Percentiles rank a stretch among this genome's conserved stretches.
These are phyloP conservation scores for Austrolebias charrua DNA, from an alignment of 2,797 vertebrate genomes.

Conservation along the genomic window DNA sequence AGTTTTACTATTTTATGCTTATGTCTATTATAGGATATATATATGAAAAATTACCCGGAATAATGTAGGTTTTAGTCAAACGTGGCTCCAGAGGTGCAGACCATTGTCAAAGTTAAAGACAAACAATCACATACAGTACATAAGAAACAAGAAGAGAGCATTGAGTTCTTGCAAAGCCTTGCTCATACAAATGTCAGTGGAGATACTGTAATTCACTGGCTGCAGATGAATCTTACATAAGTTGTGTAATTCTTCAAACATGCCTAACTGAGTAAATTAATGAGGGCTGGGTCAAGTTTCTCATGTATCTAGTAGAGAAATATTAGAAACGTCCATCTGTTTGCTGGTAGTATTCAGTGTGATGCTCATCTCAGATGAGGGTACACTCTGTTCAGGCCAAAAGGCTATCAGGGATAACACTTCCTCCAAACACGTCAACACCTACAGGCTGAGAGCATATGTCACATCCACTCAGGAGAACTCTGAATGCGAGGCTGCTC, in stretches of 20 bases:
- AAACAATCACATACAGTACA: conserved; percentile 1
- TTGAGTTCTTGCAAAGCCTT: conserved; percentile 35
- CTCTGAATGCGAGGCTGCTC: conserved; percentile 3
- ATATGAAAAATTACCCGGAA: too few species aligned
- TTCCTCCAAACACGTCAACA: conserved; percentile 32
- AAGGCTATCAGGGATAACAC: conserved; percentile 12
- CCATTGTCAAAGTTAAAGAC: conserved; percentile 12
- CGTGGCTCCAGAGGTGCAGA: too few species aligned
- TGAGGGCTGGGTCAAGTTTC: conserved; percentile 41
- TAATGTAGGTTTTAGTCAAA: too few species aligned
- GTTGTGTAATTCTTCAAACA: conserved; percentile 48
- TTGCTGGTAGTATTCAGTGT: conserved; percentile 4
- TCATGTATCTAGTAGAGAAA: conserved; percentile 33
- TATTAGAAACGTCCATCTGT: conserved; percentile 34
- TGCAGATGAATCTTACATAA: conserved; percentile 56
- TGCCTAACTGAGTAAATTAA: conserved; percentile 54
- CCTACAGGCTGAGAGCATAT: conserved; percentile 17
- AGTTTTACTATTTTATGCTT: too few species aligned
- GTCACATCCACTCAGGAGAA: conserved; percentile 13
- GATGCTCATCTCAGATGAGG: conserved; percentile 21
- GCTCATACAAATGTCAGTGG: conserved; percentile 46
- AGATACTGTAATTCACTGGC: conserved; percentile 60
- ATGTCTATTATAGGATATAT: too few species aligned
- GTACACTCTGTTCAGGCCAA: background rate
- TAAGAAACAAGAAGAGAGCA: conserved; percentile 16